Evolutionary conservation across 2,113 vertebrate species (phyloP).

Genomic region (Vireo altiloquus): DNA sequence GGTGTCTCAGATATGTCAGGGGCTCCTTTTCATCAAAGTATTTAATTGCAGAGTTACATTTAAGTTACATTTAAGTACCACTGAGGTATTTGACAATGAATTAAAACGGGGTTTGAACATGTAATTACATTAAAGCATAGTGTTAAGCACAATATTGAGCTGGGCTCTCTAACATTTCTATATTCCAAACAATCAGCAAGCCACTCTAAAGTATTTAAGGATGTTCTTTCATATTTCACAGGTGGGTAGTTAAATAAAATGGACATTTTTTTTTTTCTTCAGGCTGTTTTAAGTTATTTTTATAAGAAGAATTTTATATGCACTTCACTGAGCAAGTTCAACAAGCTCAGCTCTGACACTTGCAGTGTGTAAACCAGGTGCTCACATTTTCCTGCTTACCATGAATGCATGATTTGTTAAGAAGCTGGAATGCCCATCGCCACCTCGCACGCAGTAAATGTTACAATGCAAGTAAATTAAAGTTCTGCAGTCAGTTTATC

Average conservation of each 20-base stretch:
- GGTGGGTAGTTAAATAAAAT: slow-evolving; percentile 39
- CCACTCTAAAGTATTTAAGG: background rate
- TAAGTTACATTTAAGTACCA: background rate
- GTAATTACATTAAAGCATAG: background rate
- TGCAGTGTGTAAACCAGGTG: background rate
- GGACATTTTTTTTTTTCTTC: background rate
- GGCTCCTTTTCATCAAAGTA: background rate
- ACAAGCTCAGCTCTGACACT: background rate
- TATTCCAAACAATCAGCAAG: background rate
- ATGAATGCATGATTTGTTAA: background rate
- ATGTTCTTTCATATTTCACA: slow-evolving; percentile 34
- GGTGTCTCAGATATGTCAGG: background rate
- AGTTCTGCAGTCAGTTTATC: background rate
- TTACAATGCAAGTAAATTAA: background rate
- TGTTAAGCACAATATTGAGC: background rate
- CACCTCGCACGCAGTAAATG: background rate
- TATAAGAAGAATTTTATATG: slow-evolving; percentile 16
- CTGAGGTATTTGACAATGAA: background rate
- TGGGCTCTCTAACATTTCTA: background rate
- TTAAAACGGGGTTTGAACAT: background rate
- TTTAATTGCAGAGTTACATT: background rate
- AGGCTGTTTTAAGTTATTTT: slow-evolving; percentile 13
- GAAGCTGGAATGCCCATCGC: background rate
- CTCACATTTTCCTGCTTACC: background rate
- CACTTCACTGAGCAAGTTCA: background rate